Evolutionary conservation across 2,113 vertebrate genomes (phyloP).

Genomic region (Cairina moschata): DNA sequence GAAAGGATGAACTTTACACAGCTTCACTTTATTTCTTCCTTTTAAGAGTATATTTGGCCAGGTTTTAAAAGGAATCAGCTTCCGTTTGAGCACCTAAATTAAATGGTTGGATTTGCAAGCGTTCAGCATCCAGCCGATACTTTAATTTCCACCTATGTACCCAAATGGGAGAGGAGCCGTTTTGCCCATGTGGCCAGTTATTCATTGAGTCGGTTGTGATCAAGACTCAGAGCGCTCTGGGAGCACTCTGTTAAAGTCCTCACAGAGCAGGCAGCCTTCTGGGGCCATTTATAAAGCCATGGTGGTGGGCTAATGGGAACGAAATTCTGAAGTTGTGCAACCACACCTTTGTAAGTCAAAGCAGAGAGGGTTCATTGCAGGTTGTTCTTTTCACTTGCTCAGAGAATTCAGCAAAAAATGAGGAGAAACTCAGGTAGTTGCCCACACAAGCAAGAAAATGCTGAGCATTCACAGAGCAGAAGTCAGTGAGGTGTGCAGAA

Average conservation of each 20-base stretch:
- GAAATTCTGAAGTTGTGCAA: background rate
- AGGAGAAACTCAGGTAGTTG: background rate
- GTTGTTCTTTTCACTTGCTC: background rate
- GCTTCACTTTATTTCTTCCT: conserved; percentile 42
- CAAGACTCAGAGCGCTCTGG: conserved; percentile 37
- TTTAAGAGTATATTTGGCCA: conserved; percentile 32
- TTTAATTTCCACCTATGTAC: conserved; percentile 40
- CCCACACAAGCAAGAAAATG: background rate
- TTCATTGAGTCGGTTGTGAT: conserved; percentile 55
- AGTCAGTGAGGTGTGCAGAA: background rate
- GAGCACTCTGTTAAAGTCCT: conserved; percentile 55
- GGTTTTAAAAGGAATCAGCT: conserved; percentile 47
- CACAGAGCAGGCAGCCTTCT: conserved; percentile 13
- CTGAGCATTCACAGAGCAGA: background rate
- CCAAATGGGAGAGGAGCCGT: conserved; percentile 38
- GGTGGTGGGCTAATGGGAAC: conserved; percentile 13
- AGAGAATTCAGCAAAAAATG: background rate
- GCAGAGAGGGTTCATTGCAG: background rate
- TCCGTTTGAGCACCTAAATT: conserved; percentile 49
- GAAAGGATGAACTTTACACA: conserved; percentile 59
- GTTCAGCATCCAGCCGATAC: conserved; percentile 57
- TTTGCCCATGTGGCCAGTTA: conserved; percentile 39
- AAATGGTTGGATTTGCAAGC: conserved; percentile 47
- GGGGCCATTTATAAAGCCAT: conserved; percentile 30
- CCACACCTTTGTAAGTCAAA: background rate